Evolutionary conservation across 2,888 invertebrate species (phyloP).

Genomic region (Trachelus stipa): DNA sequence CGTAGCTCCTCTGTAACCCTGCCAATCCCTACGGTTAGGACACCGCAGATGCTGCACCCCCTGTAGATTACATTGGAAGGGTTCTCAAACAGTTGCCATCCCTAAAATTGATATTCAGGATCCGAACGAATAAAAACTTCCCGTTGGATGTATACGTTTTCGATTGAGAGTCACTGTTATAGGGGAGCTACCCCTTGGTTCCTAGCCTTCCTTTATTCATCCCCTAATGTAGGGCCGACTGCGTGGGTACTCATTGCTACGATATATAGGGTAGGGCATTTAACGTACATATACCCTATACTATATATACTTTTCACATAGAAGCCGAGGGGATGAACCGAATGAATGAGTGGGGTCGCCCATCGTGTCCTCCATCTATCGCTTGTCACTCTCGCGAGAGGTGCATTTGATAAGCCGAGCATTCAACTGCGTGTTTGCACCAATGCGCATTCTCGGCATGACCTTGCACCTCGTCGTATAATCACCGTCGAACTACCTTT

Average conservation of each 20-base stretch:
- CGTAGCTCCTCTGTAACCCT: neutral
- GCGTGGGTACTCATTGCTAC: constrained; percentile 23
- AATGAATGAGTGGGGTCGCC: constrained; percentile 28
- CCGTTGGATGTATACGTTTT: neutral
- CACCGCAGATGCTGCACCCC: constrained; percentile 43
- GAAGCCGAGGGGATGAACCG: constrained; percentile 19
- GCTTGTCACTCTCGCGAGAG: constrained; percentile 12
- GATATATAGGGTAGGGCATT: constrained; percentile 38
- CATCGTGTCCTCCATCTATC: constrained; percentile 15
- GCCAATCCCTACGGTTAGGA: constrained; percentile 36
- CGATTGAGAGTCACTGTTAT: neutral
- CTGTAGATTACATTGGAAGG: constrained; percentile 33
- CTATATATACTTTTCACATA: constrained; percentile 12
- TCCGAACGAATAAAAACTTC: constrained; percentile 23
- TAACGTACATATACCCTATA: constrained; percentile 29
- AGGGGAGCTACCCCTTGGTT: constrained; percentile 23
- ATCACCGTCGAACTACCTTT: neutral
- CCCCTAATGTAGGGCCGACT: constrained; percentile 48
- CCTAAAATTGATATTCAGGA: constrained; percentile 12
- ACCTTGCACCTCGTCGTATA: neutral
- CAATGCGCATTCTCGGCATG: neutral
- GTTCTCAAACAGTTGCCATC: constrained; percentile 27
- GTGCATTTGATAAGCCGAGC: neutral
- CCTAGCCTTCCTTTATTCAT: constrained; percentile 48
- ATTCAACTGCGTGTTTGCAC: neutral